These are phyloP conservation scores for Sebastes minor DNA, from an alignment of 2,797 vertebrate genomes.

Conservation along the genomic window DNA sequence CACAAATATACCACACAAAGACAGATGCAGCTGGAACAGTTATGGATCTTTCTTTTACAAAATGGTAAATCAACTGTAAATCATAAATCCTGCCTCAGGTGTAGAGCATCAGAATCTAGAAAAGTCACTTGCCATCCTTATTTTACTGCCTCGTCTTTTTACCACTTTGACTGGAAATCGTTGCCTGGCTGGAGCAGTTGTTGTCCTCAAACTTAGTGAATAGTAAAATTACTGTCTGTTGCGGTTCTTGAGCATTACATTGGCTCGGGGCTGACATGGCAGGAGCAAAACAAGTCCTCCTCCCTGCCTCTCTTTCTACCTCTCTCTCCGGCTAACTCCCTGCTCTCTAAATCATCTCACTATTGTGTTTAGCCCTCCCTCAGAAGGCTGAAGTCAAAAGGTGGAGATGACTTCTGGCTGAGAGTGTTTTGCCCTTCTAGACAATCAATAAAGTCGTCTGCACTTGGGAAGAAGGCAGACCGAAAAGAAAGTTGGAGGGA, in stretches of 20 bases:
- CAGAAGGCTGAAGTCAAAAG: conserved; percentile 48
- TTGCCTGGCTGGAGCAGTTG: neutral
- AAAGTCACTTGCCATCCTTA: neutral
- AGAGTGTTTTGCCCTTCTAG: conserved; percentile 49
- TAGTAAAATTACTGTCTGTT: conserved; percentile 10
- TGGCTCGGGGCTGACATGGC: conserved; percentile 22
- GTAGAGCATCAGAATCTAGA: neutral
- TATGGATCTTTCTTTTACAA: neutral
- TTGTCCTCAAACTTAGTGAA: conserved; percentile 9
- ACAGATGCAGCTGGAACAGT: neutral
- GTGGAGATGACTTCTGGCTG: conserved; percentile 41
- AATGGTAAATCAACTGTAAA: neutral
- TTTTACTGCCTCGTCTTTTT: neutral
- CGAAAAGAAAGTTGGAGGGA: conserved; percentile 3
- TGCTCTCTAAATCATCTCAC: conserved; percentile 38
- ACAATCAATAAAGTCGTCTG: conserved; percentile 63
- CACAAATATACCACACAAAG: neutral
- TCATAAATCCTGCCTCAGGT: neutral
- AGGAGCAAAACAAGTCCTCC: conserved; percentile 16
- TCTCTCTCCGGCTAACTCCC: neutral
- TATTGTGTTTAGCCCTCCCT: conserved; percentile 26
- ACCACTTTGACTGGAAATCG: conserved; percentile 7
- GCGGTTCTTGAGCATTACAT: conserved; percentile 14
- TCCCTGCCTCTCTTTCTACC: neutral
- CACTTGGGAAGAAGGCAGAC: conserved; percentile 27